These are phyloP conservation scores for Mus spicilegus DNA, from an alignment of 2,113 vertebrate genomes.

Conservation along the genomic window DNA sequence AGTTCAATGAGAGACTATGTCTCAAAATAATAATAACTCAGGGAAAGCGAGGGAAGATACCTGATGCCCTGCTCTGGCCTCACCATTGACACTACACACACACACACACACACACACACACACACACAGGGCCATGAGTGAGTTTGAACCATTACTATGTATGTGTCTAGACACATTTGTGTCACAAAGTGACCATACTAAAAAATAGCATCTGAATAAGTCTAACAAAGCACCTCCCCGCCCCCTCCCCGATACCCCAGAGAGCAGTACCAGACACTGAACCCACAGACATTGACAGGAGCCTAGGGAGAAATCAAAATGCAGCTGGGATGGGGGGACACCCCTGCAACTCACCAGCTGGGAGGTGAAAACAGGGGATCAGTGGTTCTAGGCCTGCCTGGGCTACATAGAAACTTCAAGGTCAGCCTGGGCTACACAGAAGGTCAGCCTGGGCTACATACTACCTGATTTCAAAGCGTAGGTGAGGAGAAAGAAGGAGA, in stretches of 20 bases:
- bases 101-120: neutral
- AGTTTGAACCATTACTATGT: neutral
- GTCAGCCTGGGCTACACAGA: neutral
- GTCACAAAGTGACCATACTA: neutral
- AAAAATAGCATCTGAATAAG: neutral
- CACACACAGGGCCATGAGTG: neutral
- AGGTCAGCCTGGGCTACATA: neutral
- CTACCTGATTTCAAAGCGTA: neutral
- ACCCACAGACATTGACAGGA: neutral
- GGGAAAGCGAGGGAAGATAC: neutral
- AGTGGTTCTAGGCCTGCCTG: neutral
- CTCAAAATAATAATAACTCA: neutral
- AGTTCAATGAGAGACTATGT: neutral
- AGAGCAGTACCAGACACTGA: neutral
- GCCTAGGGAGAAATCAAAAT: constrained; percentile 4
- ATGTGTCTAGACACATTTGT: neutral
- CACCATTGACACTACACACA: neutral
- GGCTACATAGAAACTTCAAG: neutral
- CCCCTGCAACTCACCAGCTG: neutral
- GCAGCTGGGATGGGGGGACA: neutral
- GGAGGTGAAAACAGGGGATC: neutral
- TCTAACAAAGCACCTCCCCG: too few species aligned
- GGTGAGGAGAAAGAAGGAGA: neutral
- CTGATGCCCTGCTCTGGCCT: neutral
- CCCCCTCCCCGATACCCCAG: neutral